Conservation (phyloP, 2,797 vertebrate species). For the Hapalemur alaotrensis region DNA sequence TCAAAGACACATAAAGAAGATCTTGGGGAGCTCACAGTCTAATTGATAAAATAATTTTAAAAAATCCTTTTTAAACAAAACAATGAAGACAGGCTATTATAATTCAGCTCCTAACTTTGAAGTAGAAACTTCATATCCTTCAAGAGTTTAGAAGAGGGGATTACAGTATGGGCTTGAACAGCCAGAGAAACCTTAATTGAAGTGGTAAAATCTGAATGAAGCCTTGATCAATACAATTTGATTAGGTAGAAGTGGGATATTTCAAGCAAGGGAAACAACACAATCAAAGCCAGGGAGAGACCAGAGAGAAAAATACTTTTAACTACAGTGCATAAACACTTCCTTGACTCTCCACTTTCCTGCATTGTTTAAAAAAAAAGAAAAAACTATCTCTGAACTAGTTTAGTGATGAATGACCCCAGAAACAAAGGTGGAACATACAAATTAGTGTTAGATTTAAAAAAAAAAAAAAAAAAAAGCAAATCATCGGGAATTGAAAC, state of each 20-base stretch:
- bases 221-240: conserved; percentile 21
- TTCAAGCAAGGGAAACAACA: not conserved
- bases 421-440: conserved; percentile 32
- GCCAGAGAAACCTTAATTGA: not conserved
- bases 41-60: not conserved
- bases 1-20: not conserved
- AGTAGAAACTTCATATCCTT: not conserved
- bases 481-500: conserved; percentile 63
- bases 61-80: not conserved
- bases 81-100: not conserved
- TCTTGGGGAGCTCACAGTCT: not conserved
- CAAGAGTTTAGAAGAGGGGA: not conserved
- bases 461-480: not conserved
- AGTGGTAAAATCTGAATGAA: not conserved
- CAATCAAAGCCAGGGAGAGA: not conserved
- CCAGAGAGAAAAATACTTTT: not conserved
- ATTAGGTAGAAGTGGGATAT: not conserved
- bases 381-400: not conserved
- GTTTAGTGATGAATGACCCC: conserved; percentile 2
- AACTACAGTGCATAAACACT: not conserved
- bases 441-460: not conserved
- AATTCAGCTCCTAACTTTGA: not conserved
- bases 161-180: not conserved
- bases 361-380: conserved; percentile 16
- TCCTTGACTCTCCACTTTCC: conserved; percentile 1